Conservation (phyloP, 1,140 invertebrate species). For the Sarcophaga peregrina region DNA sequence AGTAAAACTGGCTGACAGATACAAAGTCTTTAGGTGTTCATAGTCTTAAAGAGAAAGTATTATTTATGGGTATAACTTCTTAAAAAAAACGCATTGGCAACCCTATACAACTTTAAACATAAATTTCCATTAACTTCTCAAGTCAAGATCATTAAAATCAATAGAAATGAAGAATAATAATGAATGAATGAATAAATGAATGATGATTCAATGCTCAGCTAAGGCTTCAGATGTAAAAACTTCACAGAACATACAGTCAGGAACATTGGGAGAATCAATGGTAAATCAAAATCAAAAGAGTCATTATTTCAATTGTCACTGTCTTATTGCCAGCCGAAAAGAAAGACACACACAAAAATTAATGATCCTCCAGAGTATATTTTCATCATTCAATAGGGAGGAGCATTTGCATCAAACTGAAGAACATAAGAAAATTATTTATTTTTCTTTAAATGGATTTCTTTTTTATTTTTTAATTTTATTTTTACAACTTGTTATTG, state of each 20-base stretch:
- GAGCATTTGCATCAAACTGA: background rate
- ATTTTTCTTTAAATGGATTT: no score
- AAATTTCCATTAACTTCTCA: conserved; percentile 18
- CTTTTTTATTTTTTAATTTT: no score
- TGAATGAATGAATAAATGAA: no score
- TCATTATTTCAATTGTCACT: background rate
- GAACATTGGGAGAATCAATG: background rate
- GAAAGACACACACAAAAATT: background rate
- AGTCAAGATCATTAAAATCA: conserved; percentile 22
- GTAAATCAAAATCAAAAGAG: background rate
- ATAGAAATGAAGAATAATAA: background rate
- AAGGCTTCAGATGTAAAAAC: background rate
- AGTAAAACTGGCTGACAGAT: no score
- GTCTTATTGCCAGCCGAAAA: background rate
- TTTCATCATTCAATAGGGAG: background rate
- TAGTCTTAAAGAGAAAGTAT: no score
- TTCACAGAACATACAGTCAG: background rate
- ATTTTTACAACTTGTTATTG: no score
- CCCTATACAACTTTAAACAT: background rate
- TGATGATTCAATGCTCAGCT: background rate
- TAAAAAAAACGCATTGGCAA: background rate
- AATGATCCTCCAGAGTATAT: background rate
- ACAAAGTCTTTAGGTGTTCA: no score
- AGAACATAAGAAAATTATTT: no score
- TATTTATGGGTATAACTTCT: no score